Evolutionary conservation across 92 coral and sea anemone species (phyloP), one percentile per base, ranked within the genome.

Genomic region (Epizoanthus illoricatus): DNA sequence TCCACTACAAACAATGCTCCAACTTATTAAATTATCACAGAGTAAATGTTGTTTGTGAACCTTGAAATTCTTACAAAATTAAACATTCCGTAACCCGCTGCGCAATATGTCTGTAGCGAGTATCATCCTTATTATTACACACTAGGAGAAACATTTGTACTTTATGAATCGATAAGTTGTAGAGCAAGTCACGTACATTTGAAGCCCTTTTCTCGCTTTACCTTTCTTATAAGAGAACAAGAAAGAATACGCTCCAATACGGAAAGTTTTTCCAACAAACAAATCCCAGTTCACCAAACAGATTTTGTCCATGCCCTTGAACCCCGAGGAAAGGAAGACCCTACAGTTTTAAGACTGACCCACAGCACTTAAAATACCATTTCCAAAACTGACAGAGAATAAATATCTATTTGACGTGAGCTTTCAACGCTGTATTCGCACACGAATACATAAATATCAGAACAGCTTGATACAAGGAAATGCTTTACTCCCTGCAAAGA

Each of bases 341-440:
- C 7, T 5, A 20, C 16, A 41, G 13, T 43, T 21, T 81, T 81
- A 64, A 74, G 23, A 33, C 66, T 85, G 87, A 85, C 92, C 92
- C 74, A 41, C 83, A 62, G 71, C 67, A 81, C 89, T 89, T 89
- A 89, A 89, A 81, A 85, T 85, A 71, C 92, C 85, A 89, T 89
- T 81, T 85, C 62, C 39, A 71, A 85, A 85, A 67, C 67, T 41
- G 84, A 71, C 67, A 58, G 84, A 71, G 69, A 69, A 9, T 79
- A 80, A 65, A 78, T 15, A 15, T 71, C 74, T 23, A 33, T 58
- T 58, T 87, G 90, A 87, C 87, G 72, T 64, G 82, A 78, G 65
- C 82, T 78, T 78, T 78, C 82, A 78, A 9, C 82, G 10, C 82
- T 43, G 82, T 23, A 21, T 78, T 68, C 73, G 73, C 43, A 68